phyloP scores from a whole-genome alignment of 92 coral and sea anemone species.

The Heteractis magnifica region DNA sequence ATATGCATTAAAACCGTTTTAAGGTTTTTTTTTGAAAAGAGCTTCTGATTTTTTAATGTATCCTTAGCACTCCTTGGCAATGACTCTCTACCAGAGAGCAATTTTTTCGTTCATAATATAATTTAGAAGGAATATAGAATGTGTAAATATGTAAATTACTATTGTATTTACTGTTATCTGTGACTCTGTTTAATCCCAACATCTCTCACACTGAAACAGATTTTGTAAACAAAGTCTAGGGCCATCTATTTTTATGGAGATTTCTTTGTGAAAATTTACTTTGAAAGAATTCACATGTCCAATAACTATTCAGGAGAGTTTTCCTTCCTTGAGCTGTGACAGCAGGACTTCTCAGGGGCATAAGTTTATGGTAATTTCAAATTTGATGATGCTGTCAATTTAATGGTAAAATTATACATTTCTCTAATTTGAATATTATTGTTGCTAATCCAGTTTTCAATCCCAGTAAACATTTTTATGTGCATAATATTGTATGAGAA shows the following conservation, averaged over 20 bases:
- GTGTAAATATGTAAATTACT: background rate
- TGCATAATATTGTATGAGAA: too few relatives aligned
- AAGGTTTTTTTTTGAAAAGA: background rate
- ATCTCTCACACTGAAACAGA: background rate
- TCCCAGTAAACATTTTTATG: too few relatives aligned
- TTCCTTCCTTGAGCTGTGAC: background rate
- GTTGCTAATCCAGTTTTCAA: background rate
- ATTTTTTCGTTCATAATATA: background rate
- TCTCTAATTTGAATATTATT: background rate
- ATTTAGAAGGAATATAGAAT: background rate
- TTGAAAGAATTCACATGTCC: background rate
- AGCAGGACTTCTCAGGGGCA: background rate
- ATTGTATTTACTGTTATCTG: background rate
- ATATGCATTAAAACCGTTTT: conserved; percentile 37
- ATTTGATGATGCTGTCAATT: background rate
- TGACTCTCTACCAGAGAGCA: background rate
- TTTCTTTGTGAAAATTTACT: background rate
- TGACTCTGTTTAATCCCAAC: conserved; percentile 3
- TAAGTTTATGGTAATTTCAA: background rate
- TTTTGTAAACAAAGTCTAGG: conserved; percentile 3
- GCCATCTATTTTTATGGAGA: background rate
- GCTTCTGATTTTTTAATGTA: background rate
- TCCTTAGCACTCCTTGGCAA: background rate
- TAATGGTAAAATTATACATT: background rate
- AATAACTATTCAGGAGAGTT: background rate